Base-by-base conservation (phyloP, 1,140 invertebrate genomes). In the Leptestheria dahalacensis region DNA sequence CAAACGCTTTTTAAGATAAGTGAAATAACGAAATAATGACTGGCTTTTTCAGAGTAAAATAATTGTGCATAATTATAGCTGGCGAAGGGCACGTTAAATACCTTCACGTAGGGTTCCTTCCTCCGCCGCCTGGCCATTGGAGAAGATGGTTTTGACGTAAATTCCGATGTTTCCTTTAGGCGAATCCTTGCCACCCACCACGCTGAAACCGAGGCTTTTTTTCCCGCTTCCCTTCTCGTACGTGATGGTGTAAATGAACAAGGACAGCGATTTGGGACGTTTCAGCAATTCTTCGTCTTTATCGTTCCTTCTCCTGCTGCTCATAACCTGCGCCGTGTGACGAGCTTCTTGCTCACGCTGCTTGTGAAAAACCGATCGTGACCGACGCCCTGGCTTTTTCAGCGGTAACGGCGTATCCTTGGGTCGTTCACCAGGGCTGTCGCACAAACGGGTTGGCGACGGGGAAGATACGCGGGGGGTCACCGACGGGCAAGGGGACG, bases 111-210 rank as follows among this genome's bases (percentile, higher is more conserved):
- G 76, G 64, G 78, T 80, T 55, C 85, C 85, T 68, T 82, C 79
- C 65, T 90, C 85, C 11, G 88, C 84, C 21, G 89, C 88, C 74
- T 92, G 84, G 12, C 91, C 91, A 65, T 82, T 82, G 1, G 88
- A 84, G 70, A 91, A 91, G 11, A 94, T 83, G n/a, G 88, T 90
- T 72, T 92, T 90, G 1, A 94, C 86, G 72, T 87, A 92, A 65
- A 93, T 92, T 15, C 89, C 89, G 80, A 93, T 87, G 65, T 81
- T 82, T 2, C 89, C 89, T 67, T 86, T 85, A 1, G 89, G 85
- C 29, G 88, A 90, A 69, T 93, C 90, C 9, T 78, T 82, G 47
- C 90, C 90, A 25, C 90, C 91, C 23, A 93, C 90, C 66, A 93
- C 90, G 70, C 87, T 91, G 69, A 94, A 93, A 1, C 90, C 91